Percentiles rank a stretch among this genome's conserved stretches.
These are phyloP conservation scores for Drosophila tanythrix DNA, from an alignment of 2,888 invertebrate genomes.

Conservation along the genomic window DNA sequence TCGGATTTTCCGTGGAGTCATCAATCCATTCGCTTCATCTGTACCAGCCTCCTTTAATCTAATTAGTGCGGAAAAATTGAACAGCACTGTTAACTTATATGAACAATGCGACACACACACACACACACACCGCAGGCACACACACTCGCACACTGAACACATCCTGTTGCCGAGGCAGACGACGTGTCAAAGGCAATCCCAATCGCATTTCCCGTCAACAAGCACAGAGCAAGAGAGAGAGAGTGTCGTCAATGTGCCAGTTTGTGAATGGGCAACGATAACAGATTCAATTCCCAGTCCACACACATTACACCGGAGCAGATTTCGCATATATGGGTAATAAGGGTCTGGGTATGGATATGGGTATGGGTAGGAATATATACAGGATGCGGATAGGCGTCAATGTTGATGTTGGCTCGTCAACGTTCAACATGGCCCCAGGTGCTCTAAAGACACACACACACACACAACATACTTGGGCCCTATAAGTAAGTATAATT, in stretches of 20 bases:
- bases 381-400: conserved; percentile 59
- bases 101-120: conserved; percentile 59
- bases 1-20: conserved; percentile 55
- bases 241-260: conserved; percentile 22
- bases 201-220: conserved; percentile 65
- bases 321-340: conserved; percentile 9
- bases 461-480: conserved; percentile 20
- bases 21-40: conserved; percentile 59
- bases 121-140: conserved; percentile 13
- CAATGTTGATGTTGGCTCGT: conserved; percentile 59
- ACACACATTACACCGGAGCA: conserved; percentile 9
- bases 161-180: conserved; percentile 55
- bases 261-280: conserved; percentile 55
- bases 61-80: conserved; percentile 78
- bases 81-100: conserved; percentile 72
- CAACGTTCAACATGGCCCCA: conserved; percentile 58
- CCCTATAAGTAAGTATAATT: conserved; percentile 38
- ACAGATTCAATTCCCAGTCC: conserved; percentile 55
- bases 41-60: conserved; percentile 72
- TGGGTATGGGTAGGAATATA: conserved; percentile 15
- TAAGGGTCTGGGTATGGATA: neutral
- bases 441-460: conserved; percentile 38
- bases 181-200: conserved; percentile 74
- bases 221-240: conserved; percentile 3
- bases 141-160: conserved; percentile 24